Evolutionary conservation across 2,888 invertebrate genomes (phyloP).

Genomic region (Agrotis ipsilon): DNA sequence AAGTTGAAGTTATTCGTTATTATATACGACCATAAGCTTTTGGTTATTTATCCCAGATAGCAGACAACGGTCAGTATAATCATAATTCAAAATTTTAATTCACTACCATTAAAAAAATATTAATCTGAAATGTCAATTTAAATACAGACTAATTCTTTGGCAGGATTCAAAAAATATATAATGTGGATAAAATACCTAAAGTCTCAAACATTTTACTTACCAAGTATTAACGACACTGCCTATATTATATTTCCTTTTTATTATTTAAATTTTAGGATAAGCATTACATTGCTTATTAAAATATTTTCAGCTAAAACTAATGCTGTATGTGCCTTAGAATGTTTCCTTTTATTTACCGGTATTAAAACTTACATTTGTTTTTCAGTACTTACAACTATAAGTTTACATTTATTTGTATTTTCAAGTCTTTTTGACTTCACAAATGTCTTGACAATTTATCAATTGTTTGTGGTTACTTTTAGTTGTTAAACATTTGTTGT

Average conservation of each 20-base stretch:
- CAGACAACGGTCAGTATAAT: too few relatives aligned
- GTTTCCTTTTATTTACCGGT: constrained; percentile 6
- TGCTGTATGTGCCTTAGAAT: constrained; percentile 31
- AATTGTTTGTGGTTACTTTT: constrained; percentile 22
- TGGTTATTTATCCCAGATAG: too few relatives aligned
- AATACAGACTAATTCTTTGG: neutral
- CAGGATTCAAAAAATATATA: neutral
- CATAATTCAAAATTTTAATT: neutral
- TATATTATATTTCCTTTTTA: neutral
- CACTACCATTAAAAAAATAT: neutral
- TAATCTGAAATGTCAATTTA: neutral
- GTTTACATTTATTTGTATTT: constrained; percentile 22
- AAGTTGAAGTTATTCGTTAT: too few relatives aligned
- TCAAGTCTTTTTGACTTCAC: constrained; percentile 7
- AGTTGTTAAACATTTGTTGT: constrained; percentile 22
- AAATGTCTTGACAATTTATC: constrained; percentile 33
- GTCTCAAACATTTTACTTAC: neutral
- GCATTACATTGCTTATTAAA: neutral
- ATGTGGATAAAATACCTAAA: neutral
- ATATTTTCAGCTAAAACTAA: constrained; percentile 3
- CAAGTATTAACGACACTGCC: constrained; percentile 26
- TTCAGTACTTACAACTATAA: constrained; percentile 33
- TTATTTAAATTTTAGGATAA: neutral
- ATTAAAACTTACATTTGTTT: constrained; percentile 24
- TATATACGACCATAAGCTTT: too few relatives aligned